Percentiles rank a stretch among this genome's conserved stretches.
Conservation (phyloP, 2,113 vertebrate genomes). For the Callorhinus ursinus region DNA sequence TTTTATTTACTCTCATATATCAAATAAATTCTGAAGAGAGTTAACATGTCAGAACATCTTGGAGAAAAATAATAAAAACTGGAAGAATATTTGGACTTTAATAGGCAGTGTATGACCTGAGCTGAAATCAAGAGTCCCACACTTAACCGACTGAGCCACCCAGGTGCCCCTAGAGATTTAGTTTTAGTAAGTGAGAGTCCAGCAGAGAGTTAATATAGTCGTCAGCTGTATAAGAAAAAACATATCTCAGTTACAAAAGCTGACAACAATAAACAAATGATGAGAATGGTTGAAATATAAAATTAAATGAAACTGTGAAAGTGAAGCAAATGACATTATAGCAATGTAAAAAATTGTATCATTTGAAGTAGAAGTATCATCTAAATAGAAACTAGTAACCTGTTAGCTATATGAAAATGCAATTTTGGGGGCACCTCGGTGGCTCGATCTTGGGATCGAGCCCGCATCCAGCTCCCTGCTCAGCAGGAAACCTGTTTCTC, state of each 20-base stretch:
- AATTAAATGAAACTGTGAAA: background rate
- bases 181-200: background rate
- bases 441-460: too few species aligned
- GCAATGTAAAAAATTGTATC: background rate
- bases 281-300: background rate
- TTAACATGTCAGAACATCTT: background rate
- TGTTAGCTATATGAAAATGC: background rate
- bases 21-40: background rate
- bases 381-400: background rate
- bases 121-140: background rate
- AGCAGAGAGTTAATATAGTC: background rate
- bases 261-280: background rate
- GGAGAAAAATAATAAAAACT: background rate
- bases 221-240: background rate
- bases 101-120: background rate
- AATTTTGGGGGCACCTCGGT: background rate
- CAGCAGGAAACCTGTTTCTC: too few species aligned
- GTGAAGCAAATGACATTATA: background rate
- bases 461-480: too few species aligned
- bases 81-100: background rate
- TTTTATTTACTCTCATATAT: background rate
- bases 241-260: background rate
- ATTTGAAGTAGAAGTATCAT: background rate
- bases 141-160: background rate
- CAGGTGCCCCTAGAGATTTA: background rate